These are phyloP conservation scores for Galendromus occidentalis DNA, from an alignment of 1,140 invertebrate genomes.

Conservation along the genomic window DNA sequence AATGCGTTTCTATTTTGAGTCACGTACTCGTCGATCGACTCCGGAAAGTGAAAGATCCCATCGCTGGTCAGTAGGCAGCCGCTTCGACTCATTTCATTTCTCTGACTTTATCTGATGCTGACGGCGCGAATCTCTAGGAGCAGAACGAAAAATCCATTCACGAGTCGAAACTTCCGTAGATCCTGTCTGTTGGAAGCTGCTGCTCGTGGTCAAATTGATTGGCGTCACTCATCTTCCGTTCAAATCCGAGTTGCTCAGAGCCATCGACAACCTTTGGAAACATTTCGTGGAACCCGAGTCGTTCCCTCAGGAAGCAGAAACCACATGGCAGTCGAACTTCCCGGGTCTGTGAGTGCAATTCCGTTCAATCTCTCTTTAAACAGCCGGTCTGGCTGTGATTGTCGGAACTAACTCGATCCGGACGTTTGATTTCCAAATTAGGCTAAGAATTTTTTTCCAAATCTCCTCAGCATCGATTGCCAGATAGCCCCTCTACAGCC, in stretches of 20 bases:
- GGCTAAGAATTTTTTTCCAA: neutral
- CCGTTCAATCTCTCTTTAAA: too few relatives aligned
- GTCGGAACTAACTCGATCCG: too few relatives aligned
- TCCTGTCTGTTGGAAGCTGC: neutral
- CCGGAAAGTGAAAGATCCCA: neutral
- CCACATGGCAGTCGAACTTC: neutral
- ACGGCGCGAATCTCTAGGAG: too few relatives aligned
- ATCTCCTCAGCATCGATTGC: neutral
- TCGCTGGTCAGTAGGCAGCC: neutral
- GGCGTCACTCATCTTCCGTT: constrained; percentile 7
- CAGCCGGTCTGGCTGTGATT: too few relatives aligned
- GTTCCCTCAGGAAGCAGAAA: neutral
- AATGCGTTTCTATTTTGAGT: neutral
- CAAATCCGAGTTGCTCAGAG: neutral
- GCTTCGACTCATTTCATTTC: neutral
- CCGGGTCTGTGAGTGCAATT: neutral
- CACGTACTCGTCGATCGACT: neutral
- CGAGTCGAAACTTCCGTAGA: neutral
- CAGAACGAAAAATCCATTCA: too few relatives aligned
- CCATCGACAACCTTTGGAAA: neutral
- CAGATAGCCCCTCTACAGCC: neutral
- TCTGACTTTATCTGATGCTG: too few relatives aligned
- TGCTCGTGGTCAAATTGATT: neutral
- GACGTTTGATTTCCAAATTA: too few relatives aligned
- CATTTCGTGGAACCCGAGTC: neutral